These are phyloP conservation scores for Chloropsis hardwickii DNA, from an alignment of 2,113 vertebrate species.

Conservation along the genomic window DNA sequence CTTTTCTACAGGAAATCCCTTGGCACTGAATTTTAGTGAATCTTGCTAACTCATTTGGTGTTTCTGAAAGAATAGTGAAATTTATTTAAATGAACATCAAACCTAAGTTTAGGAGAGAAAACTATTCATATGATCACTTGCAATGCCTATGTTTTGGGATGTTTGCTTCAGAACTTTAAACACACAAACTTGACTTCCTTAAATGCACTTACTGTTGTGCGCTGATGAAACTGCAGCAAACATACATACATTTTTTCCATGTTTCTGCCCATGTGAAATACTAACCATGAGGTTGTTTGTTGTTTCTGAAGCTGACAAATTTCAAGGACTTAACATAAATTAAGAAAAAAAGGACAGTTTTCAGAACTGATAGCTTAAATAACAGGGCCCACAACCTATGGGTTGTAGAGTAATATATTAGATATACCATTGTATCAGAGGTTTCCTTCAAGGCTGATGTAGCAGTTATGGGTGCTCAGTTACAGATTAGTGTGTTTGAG, in stretches of 20 bases:
- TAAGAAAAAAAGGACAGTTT: accelerated
- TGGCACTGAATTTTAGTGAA: not conserved
- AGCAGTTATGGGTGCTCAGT: not conserved
- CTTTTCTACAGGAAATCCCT: not conserved
- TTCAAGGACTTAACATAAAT: not conserved
- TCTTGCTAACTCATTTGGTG: not conserved
- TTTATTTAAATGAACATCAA: not conserved
- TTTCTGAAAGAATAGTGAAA: not conserved
- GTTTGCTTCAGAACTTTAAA: not conserved
- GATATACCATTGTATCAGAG: not conserved
- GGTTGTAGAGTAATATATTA: not conserved
- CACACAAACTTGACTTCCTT: not conserved
- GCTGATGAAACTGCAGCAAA: not conserved
- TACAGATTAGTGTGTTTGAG: not conserved
- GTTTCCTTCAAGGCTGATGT: not conserved
- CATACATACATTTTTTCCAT: accelerated
- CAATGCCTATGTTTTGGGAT: not conserved
- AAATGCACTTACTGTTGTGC: not conserved
- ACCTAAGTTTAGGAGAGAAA: not conserved
- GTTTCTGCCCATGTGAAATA: not conserved
- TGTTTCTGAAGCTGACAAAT: not conserved
- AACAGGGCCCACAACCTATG: not conserved
- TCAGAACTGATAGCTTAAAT: not conserved
- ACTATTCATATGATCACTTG: not conserved
- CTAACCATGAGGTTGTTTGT: not conserved